Base-by-base conservation (phyloP, 2,113 vertebrate species). In the Chaenocephalus aceratus region DNA sequence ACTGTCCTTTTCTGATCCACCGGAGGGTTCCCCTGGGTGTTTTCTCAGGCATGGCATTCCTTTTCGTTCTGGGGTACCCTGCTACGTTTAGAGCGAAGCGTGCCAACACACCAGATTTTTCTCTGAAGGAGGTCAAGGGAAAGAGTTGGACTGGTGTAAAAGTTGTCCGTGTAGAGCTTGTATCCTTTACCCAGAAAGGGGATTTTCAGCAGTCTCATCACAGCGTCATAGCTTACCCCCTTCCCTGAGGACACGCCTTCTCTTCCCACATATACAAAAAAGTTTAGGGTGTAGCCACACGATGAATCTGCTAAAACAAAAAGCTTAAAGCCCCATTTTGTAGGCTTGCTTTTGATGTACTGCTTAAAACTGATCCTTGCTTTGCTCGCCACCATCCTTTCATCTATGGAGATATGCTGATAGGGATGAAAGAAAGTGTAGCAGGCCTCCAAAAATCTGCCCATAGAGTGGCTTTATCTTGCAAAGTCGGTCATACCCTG, bases 231-330 rank as follows among this genome's bases (percentile, higher is more conserved):
- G 67, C 80, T 81, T 0, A 66, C 53, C 0, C 91, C 91, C 14
- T 92, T 90, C 9, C 89, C 88, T 0, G 84, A 77, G 41, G 75
- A 76, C n/a, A 73, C 12, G 5, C 59, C 1, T 0, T 77, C 68
- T 80, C 11, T 90, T 9, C 92, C 92, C 0, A 44, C 79, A 3
- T 93, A 91, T 2, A 93, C 82, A 10, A 84, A 88, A 70, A 94
- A 93, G 58, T 94, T 93, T 11, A 87, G 52, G 6, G 91, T 94
- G 80, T 94, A 93, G 3, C 86, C 90, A 4, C 80, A 89, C 0
- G 23, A 6, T 0, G 88, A 91, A 56, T 94, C 92, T 0, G 90
- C 91, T 52, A 93, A 83, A 51, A 94, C 88, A 63, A 88, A 93
- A 5, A 94, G 84, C 83, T 90, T 94, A 18, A 88, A 92, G 0